Evolutionary conservation across 2,113 vertebrate species (phyloP), one percentile per base, ranked within the genome.

Genomic region (Psittacara wagleri): DNA sequence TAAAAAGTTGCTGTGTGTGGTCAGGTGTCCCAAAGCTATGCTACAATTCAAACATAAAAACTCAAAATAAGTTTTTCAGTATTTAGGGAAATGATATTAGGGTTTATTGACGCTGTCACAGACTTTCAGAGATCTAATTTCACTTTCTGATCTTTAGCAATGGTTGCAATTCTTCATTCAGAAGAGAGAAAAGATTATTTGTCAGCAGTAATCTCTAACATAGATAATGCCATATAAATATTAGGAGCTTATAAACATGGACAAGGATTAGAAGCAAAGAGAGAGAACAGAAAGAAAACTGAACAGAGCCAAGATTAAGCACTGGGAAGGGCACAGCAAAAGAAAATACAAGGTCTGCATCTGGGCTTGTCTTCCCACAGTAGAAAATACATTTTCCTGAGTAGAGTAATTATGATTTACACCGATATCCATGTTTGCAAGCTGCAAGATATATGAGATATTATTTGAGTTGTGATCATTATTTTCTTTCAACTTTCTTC

Each of bases 211-310:
- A 97, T 92, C 92, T 96, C 95, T 88, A 76, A 86, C 92, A 95
- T 83, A 94, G 95, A 95, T 94, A 96, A 96, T 97, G 88, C 88
- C 95, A 96, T 96, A 96, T 95, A 96, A 97, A 97, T 96, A 97
- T 97, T 92, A 96, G 95, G 93, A 74, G 95, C 91, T 97, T 97
- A 95, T 95, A 89, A 94, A 91, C 95, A 96, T 54, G 96, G 96
- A 96, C 95, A 97, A 78, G 94, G 95, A 96, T 97, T 96, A 95
- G 95, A 80, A 95, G 95, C 74, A 74, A 86, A 95, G 88, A 81
- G 93, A 88, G 73, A 94, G 92, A 97, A 84, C 80, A 88, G 94
- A 96, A 96, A 95, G 90, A 62, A 94, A 96, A 95, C 91, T 12
- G 90, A 94, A 77, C 87, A 88, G 94, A 96, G 93, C 74, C 95